Percentiles rank a stretch among this genome's conserved stretches.
Conservation (phyloP, 2,113 vertebrate genomes). For the Greenwoodochromis staneri region DNA sequence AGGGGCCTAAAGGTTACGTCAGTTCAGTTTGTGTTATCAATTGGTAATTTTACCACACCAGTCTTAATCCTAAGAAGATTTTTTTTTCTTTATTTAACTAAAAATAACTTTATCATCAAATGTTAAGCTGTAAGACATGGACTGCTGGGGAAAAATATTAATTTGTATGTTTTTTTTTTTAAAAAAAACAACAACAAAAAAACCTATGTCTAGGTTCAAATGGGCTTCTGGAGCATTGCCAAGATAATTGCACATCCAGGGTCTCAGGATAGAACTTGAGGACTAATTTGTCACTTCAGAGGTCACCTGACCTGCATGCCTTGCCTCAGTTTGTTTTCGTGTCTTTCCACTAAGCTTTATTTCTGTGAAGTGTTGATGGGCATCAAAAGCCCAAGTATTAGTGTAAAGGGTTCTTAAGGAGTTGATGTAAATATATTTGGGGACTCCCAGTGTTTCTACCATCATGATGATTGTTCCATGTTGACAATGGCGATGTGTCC, state of each 20-base stretch:
- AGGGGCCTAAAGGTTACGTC: not conserved
- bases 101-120: not conserved
- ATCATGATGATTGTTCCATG: not conserved
- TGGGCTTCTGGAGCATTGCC: not conserved
- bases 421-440: constrained; percentile 23
- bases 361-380: constrained; percentile 45
- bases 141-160: not conserved
- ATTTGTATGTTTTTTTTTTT: not conserved
- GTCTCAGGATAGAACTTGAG: not conserved
- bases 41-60: not conserved
- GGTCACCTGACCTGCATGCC: constrained; percentile 44
- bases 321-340: constrained; percentile 30
- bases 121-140: not conserved
- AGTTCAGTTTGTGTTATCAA: not conserved
- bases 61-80: not conserved
- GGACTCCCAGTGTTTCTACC: not conserved
- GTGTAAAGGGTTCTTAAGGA: not conserved
- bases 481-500: not conserved
- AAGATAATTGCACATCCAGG: not conserved
- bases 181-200: fast-evolving
- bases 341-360: constrained; percentile 11
- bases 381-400: not conserved
- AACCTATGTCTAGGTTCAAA: not conserved
- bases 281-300: not conserved
- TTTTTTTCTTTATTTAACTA: not conserved